phyloP scores from a whole-genome alignment of 2,888 invertebrate genomes.

The Chydorus sphaericus region DNA sequence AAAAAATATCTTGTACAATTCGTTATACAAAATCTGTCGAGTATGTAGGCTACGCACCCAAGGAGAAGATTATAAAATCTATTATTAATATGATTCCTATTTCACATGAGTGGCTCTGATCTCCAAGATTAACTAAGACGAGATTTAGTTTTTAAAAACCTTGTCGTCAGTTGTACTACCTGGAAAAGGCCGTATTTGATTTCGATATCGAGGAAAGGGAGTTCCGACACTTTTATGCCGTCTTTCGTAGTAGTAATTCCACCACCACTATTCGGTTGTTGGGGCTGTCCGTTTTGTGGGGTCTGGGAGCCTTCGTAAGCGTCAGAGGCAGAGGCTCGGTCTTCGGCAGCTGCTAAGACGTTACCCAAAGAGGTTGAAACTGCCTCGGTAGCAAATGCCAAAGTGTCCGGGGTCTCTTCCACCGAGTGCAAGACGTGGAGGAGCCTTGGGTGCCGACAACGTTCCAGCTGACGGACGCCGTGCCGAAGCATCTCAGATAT shows the following conservation, averaged over 20 bases:
- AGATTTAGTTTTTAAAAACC: background rate
- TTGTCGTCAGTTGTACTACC: conserved; percentile 42
- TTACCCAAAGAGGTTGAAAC: conserved; percentile 79
- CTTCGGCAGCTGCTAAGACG: conserved; percentile 49
- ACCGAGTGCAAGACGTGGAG: conserved; percentile 51
- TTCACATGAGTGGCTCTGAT: too few species aligned
- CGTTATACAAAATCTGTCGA: too few species aligned
- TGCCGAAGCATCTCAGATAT: conserved; percentile 71
- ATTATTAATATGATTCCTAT: too few species aligned
- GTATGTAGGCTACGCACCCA: too few species aligned
- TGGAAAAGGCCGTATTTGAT: conserved; percentile 84
- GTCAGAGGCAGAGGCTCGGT: conserved; percentile 17
- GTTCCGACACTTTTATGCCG: conserved; percentile 36
- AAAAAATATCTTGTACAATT: too few species aligned
- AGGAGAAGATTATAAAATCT: too few species aligned
- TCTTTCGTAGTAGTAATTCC: conserved; percentile 24
- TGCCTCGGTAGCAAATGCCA: conserved; percentile 89
- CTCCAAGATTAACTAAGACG: background rate
- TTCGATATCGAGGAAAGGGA: conserved; percentile 79
- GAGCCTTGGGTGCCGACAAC: conserved; percentile 71
- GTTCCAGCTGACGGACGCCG: conserved; percentile 62
- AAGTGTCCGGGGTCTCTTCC: conserved; percentile 69
- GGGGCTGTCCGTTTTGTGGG: conserved; percentile 24
- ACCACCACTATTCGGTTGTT: conserved; percentile 22
- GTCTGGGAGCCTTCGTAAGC: conserved; percentile 43